Conservation (phyloP, 2,113 vertebrate species). For the Ahaetulla prasina region DNA sequence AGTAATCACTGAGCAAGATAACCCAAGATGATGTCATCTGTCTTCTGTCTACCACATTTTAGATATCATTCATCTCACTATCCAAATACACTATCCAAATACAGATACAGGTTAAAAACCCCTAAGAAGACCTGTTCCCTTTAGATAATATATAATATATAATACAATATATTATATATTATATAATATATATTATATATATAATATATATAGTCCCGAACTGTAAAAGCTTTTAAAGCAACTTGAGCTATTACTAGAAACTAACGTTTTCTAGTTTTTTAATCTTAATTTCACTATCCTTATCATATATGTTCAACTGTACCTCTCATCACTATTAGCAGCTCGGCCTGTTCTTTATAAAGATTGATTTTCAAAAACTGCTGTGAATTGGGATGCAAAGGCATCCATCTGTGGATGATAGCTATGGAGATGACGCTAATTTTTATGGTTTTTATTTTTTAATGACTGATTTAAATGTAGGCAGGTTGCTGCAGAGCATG, state of each 20-base stretch:
- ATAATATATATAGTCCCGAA: neutral
- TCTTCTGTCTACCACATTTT: neutral
- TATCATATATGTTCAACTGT: neutral
- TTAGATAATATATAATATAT: no score
- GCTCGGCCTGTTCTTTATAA: neutral
- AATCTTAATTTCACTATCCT: neutral
- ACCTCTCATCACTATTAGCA: neutral
- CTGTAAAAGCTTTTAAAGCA: neutral
- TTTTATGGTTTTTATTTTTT: neutral
- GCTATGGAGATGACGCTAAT: neutral
- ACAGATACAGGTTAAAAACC: neutral
- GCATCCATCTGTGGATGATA: neutral
- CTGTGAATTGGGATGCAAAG: neutral
- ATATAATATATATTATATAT: no score
- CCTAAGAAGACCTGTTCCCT: neutral
- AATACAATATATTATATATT: no score
- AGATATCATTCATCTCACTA: neutral
- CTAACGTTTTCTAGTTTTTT: neutral
- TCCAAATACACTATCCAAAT: neutral
- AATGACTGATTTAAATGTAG: neutral
- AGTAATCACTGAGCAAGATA: neutral
- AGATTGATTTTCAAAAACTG: neutral
- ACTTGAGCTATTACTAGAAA: neutral
- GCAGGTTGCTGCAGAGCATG: neutral
- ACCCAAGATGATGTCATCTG: neutral